phyloP scores from a whole-genome alignment of 2,888 invertebrate genomes.

The Ophonus ardosiacus region DNA sequence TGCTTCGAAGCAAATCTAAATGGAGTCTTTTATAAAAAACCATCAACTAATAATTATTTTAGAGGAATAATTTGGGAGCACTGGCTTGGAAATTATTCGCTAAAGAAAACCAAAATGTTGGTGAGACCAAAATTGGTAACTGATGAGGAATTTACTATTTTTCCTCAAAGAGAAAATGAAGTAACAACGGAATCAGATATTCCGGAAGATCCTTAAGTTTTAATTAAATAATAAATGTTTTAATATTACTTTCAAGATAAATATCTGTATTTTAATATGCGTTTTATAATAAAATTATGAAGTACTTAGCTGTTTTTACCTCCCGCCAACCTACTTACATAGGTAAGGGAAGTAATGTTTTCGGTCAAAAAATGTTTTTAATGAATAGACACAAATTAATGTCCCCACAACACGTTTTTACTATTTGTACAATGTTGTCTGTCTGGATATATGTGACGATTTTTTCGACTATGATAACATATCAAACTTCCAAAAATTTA shows the following conservation, averaged over 20 bases:
- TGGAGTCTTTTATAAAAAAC: constrained; percentile 76
- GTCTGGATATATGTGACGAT: no score
- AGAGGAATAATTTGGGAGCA: constrained; percentile 80
- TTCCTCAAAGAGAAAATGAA: constrained; percentile 42
- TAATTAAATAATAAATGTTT: neutral
- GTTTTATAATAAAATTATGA: constrained; percentile 17
- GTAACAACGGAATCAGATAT: constrained; percentile 52
- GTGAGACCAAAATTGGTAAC: constrained; percentile 70
- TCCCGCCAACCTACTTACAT: no score
- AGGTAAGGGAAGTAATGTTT: no score
- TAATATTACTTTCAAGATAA: constrained; percentile 4
- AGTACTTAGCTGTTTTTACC: neutral
- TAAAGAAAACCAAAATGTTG: constrained; percentile 78
- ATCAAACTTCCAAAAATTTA: no score
- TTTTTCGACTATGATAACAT: no score
- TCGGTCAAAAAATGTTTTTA: no score
- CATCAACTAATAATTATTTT: constrained; percentile 75
- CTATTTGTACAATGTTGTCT: no score
- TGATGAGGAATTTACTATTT: constrained; percentile 39
- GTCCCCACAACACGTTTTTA: no score
- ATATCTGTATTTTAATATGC: constrained; percentile 14
- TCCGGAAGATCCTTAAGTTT: constrained; percentile 59
- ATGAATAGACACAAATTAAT: no score
- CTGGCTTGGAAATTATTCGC: constrained; percentile 79
- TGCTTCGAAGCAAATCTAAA: constrained; percentile 80